Evolutionary conservation across 1,140 invertebrate genomes (phyloP), one percentile per base, ranked within the genome.

Genomic region (Mizuhopecten yessoensis): DNA sequence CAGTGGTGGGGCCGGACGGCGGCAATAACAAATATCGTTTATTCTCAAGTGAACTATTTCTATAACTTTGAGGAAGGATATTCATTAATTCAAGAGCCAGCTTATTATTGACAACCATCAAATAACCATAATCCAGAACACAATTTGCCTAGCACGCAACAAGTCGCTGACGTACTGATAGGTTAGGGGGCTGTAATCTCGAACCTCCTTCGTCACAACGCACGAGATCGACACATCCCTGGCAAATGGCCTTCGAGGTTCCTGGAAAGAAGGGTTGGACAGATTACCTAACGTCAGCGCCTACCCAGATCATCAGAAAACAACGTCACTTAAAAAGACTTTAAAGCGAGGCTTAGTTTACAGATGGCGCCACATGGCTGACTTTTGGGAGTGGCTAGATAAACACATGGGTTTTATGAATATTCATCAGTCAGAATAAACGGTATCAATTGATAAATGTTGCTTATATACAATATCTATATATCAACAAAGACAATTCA

Each of bases 41-140:
- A 75, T 75, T 75, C 57, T 75, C 57, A 75, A 75, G 57, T 75
- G 57, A 75, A 75, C n/a, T 29, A 29, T 29, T 75, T 29, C 57
- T 75, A 75, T 75, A 75, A 75, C 57, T 29, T 75, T 75, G 9
- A 17, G n/a, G 42, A 29, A 29, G 57, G 57, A 75, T 75, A 75
- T 75, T 75, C 57, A 75, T 75, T 75, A 75, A 75, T 75, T 75
- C 57, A 75, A 75, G 23, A 75, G 57, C 57, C n/a, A n/a, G 57
- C 57, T 75, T 75, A 75, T 75, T 75, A 75, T 75, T 75, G 57
- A 49, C 57, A 75, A 75, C n/a, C 57, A 75, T 75, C 57, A 75
- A 75, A 75, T 75, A 75, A 23, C n/a, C 57, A 75, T 75, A 75
- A 75, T 75, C 23, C 57, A 5, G 11, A n/a, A 75, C 57, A 75